phyloP scores from a whole-genome alignment of 2,888 invertebrate genomes.

The Tridacna gigas region DNA sequence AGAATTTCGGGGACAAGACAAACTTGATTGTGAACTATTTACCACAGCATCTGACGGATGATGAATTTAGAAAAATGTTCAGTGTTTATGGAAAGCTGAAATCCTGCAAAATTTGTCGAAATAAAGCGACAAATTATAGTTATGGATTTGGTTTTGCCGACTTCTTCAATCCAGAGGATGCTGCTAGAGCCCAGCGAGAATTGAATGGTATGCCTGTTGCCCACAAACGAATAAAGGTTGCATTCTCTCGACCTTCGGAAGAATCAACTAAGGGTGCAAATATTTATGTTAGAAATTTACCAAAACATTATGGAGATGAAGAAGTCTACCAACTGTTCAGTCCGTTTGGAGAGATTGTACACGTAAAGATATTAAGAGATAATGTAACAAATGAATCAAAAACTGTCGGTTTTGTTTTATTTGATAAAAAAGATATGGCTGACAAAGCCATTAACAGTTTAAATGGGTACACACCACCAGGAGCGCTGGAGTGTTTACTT shows the following conservation, averaged over 20 bases:
- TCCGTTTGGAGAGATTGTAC: slow-evolving; percentile 95
- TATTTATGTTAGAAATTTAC: slow-evolving; percentile 95
- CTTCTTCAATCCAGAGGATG: slow-evolving; percentile 93
- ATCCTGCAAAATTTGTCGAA: slow-evolving; percentile 90
- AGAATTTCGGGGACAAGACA: slow-evolving; percentile 85
- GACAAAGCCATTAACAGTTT: slow-evolving; percentile 94
- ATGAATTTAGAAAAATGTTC: slow-evolving; percentile 95
- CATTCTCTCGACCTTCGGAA: slow-evolving; percentile 95
- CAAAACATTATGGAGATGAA: slow-evolving; percentile 88
- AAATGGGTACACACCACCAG: slow-evolving; percentile 92
- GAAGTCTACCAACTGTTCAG: slow-evolving; percentile 94
- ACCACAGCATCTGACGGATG: slow-evolving; percentile 96
- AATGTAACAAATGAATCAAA: slow-evolving; percentile 94
- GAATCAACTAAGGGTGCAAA: slow-evolving; percentile 97
- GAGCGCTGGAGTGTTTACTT: slow-evolving; percentile 92
- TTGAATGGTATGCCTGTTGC: slow-evolving; percentile 95
- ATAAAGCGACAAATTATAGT: slow-evolving; percentile 93
- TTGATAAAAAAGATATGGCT: slow-evolving; percentile 94
- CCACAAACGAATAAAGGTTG: slow-evolving; percentile 96
- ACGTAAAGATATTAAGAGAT: slow-evolving; percentile 95
- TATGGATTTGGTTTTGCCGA: slow-evolving; percentile 98
- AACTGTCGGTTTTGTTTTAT: slow-evolving; percentile 94
- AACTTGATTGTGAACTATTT: slow-evolving; percentile 98
- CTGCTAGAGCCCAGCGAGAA: slow-evolving; percentile 92
- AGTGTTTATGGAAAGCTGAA: slow-evolving; percentile 94